These are phyloP conservation scores for Scelioninae gen. 2 DNA, from an alignment of 2,888 invertebrate species.

Conservation along the genomic window DNA sequence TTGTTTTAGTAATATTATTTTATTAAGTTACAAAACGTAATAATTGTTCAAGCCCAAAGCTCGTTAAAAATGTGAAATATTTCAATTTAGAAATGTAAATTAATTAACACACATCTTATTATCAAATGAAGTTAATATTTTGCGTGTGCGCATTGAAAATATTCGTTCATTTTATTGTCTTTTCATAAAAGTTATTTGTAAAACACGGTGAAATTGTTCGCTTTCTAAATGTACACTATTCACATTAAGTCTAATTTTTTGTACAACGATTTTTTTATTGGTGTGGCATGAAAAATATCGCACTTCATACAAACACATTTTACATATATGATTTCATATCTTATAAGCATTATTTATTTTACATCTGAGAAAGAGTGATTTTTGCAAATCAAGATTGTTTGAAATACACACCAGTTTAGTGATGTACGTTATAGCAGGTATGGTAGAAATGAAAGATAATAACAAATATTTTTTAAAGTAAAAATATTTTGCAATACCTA, in stretches of 20 bases:
- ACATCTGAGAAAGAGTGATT: constrained; percentile 28
- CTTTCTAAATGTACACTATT: constrained; percentile 58
- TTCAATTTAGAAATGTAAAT: not conserved
- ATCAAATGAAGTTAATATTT: constrained; percentile 2
- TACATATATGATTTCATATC: constrained; percentile 19
- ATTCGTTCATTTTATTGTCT: constrained; percentile 53
- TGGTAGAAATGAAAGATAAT: too few species aligned
- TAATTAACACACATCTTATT: not conserved
- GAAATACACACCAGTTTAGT: too few species aligned
- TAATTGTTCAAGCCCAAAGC: too few species aligned
- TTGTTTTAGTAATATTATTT: too few species aligned
- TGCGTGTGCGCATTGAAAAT: constrained; percentile 32
- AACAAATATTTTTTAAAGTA: too few species aligned
- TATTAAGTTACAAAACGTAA: too few species aligned
- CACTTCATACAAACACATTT: constrained; percentile 38
- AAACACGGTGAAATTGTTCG: constrained; percentile 35
- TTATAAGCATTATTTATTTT: constrained; percentile 39
- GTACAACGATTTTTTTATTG: constrained; percentile 55
- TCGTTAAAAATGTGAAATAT: too few species aligned
- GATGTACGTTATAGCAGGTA: too few species aligned
- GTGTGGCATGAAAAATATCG: constrained; percentile 46
- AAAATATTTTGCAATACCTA: too few species aligned
- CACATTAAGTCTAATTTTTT: constrained; percentile 56
- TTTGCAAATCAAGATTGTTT: too few species aligned
- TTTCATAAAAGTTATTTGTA: constrained; percentile 44